Base-by-base conservation (phyloP, 1,140 invertebrate genomes). In the Galleria mellonella region DNA sequence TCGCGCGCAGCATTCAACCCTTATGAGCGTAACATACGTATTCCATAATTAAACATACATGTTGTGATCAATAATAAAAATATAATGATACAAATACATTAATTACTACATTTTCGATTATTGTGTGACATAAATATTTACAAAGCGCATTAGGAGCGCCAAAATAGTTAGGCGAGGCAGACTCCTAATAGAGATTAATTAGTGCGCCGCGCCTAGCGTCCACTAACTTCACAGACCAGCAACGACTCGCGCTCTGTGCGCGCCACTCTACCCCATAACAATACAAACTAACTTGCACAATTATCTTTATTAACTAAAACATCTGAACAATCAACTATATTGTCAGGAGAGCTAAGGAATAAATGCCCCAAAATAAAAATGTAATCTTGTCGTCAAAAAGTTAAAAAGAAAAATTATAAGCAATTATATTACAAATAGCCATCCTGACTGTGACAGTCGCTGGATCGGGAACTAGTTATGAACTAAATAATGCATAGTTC, bases 71-170 rank as follows among this genome's bases (percentile, higher is more conserved):
- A 81, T 81, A 84, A 82, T 84, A 84, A 84, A 84, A 84, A 84
- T 84, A 84, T 81, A 84, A 84, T 84, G 71, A 81, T 84, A 84
- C 81, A 84, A 79, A 79, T 84, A 82, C 81, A 74, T 84, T 82
- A 78, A 81, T 76, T 71, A 62, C 74, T 84, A 83, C 72, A 72
- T 79, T 74, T 78, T 77, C 72, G 81, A 84, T 82, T 84, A 84
- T 83, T 83, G 78, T 83, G 78, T 79, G 78, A 84, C 78, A 78
- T 79, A 78, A 83, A 81, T 84, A 84, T 84, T 84, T 84, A 84
- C 81, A 84, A 81, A 76, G 72, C 76, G 76, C 74, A 58, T 55
- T 47, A 58, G 74, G 64, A 74, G 73, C 63, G 76, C 73, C 64
- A 45, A 55, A 59, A 51, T 52, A 66, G 58, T 75, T 71, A 72